A percentile compares a stretch with the other conserved stretches of the same genome.
These are phyloP conservation scores for Chaetophractus vellerosus DNA, from an alignment of 2,797 vertebrate species.

Conservation along the genomic window DNA sequence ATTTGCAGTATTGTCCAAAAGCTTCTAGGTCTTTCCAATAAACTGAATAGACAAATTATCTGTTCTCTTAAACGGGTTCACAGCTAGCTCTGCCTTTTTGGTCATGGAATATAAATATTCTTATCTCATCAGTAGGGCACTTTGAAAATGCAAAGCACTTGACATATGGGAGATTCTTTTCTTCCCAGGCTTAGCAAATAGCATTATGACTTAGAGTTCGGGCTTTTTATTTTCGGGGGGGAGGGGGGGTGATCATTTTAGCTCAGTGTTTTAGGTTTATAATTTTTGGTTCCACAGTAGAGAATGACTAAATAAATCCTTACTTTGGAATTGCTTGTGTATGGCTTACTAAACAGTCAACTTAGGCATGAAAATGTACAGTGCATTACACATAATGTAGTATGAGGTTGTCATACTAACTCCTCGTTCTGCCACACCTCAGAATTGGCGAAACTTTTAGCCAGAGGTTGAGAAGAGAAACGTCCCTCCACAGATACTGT, in stretches of 20 bases:
- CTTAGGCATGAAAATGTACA: slow-evolving; percentile 9
- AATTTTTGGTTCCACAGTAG: slow-evolving; percentile 22
- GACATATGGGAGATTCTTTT: slow-evolving; percentile 49
- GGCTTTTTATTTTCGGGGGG: no score
- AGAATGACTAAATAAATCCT: slow-evolving; percentile 43
- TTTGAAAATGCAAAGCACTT: slow-evolving; percentile 75
- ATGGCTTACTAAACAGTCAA: slow-evolving; percentile 51
- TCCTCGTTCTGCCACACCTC: neutral
- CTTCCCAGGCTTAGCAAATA: slow-evolving; percentile 64
- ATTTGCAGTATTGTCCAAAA: slow-evolving; percentile 61
- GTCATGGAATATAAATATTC: slow-evolving; percentile 73
- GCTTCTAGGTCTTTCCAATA: slow-evolving; percentile 69
- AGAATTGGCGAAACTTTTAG: slow-evolving; percentile 19
- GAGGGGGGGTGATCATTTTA: slow-evolving; percentile 57
- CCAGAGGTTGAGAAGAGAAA: slow-evolving; percentile 54
- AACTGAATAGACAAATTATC: slow-evolving; percentile 71
- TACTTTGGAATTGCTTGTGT: slow-evolving; percentile 12
- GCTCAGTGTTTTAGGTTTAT: slow-evolving; percentile 11
- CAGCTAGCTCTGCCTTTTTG: slow-evolving; percentile 2
- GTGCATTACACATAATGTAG: neutral
- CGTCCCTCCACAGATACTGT: neutral
- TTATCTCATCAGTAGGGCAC: slow-evolving; percentile 68
- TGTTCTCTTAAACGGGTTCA: slow-evolving; percentile 39
- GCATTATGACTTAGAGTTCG: slow-evolving; percentile 9
- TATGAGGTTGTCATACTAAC: neutral